Evolutionary conservation across 2,888 invertebrate species (phyloP).

Genomic region (Tetropium fuscum): DNA sequence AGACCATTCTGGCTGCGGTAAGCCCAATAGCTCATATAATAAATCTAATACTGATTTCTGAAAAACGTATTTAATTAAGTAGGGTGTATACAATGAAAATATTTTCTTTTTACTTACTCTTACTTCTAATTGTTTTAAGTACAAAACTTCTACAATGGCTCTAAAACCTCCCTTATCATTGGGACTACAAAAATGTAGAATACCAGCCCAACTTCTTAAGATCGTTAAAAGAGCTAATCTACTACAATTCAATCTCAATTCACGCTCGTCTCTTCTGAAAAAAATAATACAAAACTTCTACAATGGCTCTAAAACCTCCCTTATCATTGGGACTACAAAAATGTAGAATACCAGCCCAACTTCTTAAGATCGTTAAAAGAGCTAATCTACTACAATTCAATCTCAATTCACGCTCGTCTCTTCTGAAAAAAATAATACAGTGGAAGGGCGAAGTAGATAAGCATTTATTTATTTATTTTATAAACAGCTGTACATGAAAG

Average conservation of each 20-base stretch:
- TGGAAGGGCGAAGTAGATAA: too few relatives aligned
- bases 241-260: conserved; percentile 87
- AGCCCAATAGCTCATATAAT: conserved; percentile 88
- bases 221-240: conserved; percentile 86
- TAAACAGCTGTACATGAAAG: too few relatives aligned
- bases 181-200: conserved; percentile 88
- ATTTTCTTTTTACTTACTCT: conserved; percentile 74
- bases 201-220: conserved; percentile 92
- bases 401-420: conserved; percentile 83
- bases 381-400: conserved; percentile 89
- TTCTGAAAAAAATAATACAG: conserved; percentile 59
- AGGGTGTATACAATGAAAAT: too few relatives aligned
- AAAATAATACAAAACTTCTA: conserved; percentile 77
- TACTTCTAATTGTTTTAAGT: conserved; percentile 90
- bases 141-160: conserved; percentile 83
- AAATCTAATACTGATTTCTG: conserved; percentile 94
- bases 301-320: conserved; percentile 82
- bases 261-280: conserved; percentile 75
- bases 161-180: conserved; percentile 79
- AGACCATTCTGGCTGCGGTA: conserved; percentile 93
- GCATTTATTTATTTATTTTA: too few relatives aligned
- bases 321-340: conserved; percentile 84
- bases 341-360: conserved; percentile 92
- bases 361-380: conserved; percentile 85
- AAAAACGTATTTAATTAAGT: conserved; percentile 50